Base-by-base conservation (phyloP, 2,888 invertebrate genomes). In the Brenthis daphne region DNA sequence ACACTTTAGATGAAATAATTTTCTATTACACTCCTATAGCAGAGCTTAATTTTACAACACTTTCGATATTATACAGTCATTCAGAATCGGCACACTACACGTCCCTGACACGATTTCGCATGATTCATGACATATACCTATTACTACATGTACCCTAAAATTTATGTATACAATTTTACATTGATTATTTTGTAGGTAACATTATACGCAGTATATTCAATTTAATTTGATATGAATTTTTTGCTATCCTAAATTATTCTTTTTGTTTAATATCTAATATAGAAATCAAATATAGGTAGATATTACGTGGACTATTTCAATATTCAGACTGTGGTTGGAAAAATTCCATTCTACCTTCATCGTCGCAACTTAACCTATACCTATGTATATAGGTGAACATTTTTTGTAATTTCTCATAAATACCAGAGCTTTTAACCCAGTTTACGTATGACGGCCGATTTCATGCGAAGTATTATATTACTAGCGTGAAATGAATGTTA, bases 41-140 rank as follows among this genome's bases (percentile, higher is more conserved):
- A 50, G 8, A 37, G 51, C 43, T 56, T 11, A 37, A 65, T 50
- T 66, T 58, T 37, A 55, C 16, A 47, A 20, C 53, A 63, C 47
- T 64, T 67, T 65, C 64, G 50, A 67, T 64, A 68, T 24, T 66
- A 65, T 37, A 71, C 63, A 65, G 71, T 70, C 67, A 63, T 71
- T 60, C 63, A 50, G 75, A 69, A 66, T 65, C 64, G 57, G 71
- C 48, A 70, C 66, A 57, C 56, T 53, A 67, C 68, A 71, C 74
- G 85, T 80, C 89, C 89, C 83, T 90, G 90, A 86, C 90, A 76
- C 79, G 73, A 81, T 84, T 87, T 76, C 73, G 77, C 67, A 73
- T 76, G 80, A 82, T 84, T 85, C 85, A 85, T 84, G 80, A 82
- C 82, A 83, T 81, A 58, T 48, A 48, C n/a, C n/a, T 60, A 84